These are phyloP conservation scores for Acanthiza pusilla DNA, from an alignment of 2,797 vertebrate species.

Conservation along the genomic window DNA sequence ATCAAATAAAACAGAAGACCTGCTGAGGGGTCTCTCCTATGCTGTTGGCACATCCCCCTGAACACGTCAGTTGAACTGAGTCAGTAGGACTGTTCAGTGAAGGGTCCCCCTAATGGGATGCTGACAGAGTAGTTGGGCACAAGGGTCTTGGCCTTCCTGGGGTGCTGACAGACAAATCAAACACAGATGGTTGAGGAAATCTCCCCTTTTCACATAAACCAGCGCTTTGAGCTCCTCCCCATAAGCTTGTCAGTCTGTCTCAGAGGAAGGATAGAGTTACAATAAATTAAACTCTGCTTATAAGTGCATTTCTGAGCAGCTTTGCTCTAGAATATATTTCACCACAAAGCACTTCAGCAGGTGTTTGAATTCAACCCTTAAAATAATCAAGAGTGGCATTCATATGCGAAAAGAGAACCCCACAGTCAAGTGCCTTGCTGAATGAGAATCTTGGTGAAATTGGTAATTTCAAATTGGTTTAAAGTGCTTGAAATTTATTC, in stretches of 20 bases:
- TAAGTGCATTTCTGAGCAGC: not conserved
- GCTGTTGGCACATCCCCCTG: not conserved
- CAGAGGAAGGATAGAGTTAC: not conserved
- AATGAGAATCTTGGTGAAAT: not conserved
- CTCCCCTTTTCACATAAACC: not conserved
- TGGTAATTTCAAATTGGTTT: not conserved
- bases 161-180: not conserved
- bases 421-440: not conserved
- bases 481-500: not conserved
- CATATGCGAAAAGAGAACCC: not conserved
- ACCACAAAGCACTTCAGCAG: not conserved
- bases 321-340: not conserved
- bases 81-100: not conserved
- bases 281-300: not conserved
- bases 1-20: not conserved
- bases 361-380: not conserved
- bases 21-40: not conserved
- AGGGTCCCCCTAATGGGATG: not conserved
- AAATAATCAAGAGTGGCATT: not conserved
- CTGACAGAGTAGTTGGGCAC: not conserved
- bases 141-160: rapidly evolving
- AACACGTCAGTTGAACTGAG: not conserved
- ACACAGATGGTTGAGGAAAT: rapidly evolving
- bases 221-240: not conserved
- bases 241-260: not conserved